Evolutionary conservation across 2,797 vertebrate species (phyloP), one percentile per base, ranked within the genome.

Genomic region (Mormyrus hasselquistii): DNA sequence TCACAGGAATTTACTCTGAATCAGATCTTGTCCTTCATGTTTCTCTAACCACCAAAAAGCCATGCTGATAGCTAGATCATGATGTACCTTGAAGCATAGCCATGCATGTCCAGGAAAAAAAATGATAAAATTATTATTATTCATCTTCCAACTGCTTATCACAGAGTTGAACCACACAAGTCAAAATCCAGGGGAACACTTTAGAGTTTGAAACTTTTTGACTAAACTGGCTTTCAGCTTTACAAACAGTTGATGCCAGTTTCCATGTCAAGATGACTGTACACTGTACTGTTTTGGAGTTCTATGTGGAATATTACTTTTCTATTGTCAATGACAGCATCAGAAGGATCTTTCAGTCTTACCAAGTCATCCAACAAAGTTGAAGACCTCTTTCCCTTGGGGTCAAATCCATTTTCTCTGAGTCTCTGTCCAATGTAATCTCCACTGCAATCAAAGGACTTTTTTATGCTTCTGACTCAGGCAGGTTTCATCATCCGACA

Each of bases 291-390:
- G 22, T 87, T 47, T 29, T 57, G 59, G 59, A 29, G 22, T 22
- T 47, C 2, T 62, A 12, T 12, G 25, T 49, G 5, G 73, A 38
- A 88, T n/a, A 86, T 55, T 87, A 41, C 25, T 22, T n/a, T 85
- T n/a, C 52, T 22, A 6, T n/a, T 55, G 41, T 14, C 19, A 44
- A 19, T 8, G 7, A 53, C 12, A 88, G 73, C 3, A 57, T 59
- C n/a, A 89, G 4, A 19, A 12, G 53, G 3, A 84, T 65, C 50
- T 73, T 10, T 49, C 22, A 34, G 44, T 3, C 29, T 95, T 97
- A 98, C 97, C 96, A 97, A 93, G 62, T 97, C 95, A 91, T 97
- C 97, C 94, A 97, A 93, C 91, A 96, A 91, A 0, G 95, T 96
- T 87, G 93, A 93, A 14, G 93, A 91, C 65, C 91, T 94, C 93